Evolutionary conservation across 2,797 vertebrate species (phyloP), one percentile per base, ranked within the genome.

Genomic region (Nasua narica): DNA sequence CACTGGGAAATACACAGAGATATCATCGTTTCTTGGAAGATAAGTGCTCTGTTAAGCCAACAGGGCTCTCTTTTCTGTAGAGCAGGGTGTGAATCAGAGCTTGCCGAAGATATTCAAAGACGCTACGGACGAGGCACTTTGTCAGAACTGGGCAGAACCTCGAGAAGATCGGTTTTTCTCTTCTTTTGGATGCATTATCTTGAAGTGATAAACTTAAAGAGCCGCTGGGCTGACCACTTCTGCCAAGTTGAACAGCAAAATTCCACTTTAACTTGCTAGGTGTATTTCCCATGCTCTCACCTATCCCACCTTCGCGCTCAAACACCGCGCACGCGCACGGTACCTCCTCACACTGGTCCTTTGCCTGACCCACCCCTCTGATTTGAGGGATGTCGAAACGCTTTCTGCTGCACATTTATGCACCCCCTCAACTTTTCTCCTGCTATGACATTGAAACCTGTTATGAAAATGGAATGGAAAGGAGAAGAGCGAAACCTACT

Each of bases 1-100:
- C 87, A 91, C 12, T 32, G 74, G 48, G 78, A 83, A 95, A 97
- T 86, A 78, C 25, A 40, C 2, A 94, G 88, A 93, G 85, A 93
- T 93, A 81, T 2, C 27, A 87, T 91, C 56, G 43, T 94, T 84
- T 70, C 90, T 90, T 86, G 37, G 58, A 48, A 48, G 54, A 67
- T 67, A 76, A 50, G 27, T 43, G 37, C 48, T 90, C 83, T 93
- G 52, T 90, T 96, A 90, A 94, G 65, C n/a, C n/a, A 92, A 40
- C n/a, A 81, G 43, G n/a, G 3, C 15, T 88, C 12, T 54, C n/a
- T 35, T 60, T 29, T 50, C 10, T 52, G 77, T 19, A 37, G 54
- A 54, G 43, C 12, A 82, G 21, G 14, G 62, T 14, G 1, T 65
- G 74, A 96, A 52, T 78, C 46, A 40, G 48, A 84, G 72, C 43